These are phyloP conservation scores for Hylaeus anthracinus DNA, from an alignment of 1,140 invertebrate species.

Conservation along the genomic window DNA sequence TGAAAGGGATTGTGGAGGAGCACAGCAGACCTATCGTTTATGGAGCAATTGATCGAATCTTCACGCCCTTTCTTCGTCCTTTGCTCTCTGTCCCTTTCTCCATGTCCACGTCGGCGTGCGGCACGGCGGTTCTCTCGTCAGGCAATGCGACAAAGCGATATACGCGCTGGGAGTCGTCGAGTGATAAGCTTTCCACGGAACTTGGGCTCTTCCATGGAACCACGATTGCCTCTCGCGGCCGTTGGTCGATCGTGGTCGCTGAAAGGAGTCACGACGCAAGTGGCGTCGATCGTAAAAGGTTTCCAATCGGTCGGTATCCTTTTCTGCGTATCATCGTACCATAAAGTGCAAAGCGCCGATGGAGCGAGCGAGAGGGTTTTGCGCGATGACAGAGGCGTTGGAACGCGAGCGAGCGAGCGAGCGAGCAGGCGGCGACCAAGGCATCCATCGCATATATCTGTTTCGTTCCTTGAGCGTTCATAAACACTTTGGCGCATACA, in stretches of 20 bases:
- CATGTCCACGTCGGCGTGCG: too few species aligned
- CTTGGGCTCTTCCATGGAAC: not conserved
- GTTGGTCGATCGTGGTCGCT: slow-evolving; percentile 5
- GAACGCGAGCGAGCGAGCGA: slow-evolving; percentile 36
- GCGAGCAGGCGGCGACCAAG: not conserved
- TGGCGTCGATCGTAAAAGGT: slow-evolving; percentile 52
- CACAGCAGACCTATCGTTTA: too few species aligned
- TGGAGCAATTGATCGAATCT: too few species aligned
- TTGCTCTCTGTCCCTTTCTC: not conserved
- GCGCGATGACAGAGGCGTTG: slow-evolving; percentile 29
- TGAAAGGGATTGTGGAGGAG: too few species aligned
- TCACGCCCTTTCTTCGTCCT: too few species aligned
- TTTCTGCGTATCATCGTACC: slow-evolving; percentile 42
- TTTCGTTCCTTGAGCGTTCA: slow-evolving; percentile 26
- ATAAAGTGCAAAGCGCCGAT: not conserved
- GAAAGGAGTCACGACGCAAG: slow-evolving; percentile 19
- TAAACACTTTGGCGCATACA: slow-evolving; percentile 48
- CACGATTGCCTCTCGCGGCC: not conserved
- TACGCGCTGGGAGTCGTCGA: not conserved
- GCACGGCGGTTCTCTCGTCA: too few species aligned
- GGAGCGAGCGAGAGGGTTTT: not conserved
- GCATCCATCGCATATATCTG: slow-evolving; percentile 23
- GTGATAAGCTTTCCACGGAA: not conserved
- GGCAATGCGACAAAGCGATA: not conserved
- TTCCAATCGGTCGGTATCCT: slow-evolving; percentile 59